These are phyloP conservation scores for Sympetrum striolatum DNA, from an alignment of 2,888 invertebrate genomes.

Conservation along the genomic window DNA sequence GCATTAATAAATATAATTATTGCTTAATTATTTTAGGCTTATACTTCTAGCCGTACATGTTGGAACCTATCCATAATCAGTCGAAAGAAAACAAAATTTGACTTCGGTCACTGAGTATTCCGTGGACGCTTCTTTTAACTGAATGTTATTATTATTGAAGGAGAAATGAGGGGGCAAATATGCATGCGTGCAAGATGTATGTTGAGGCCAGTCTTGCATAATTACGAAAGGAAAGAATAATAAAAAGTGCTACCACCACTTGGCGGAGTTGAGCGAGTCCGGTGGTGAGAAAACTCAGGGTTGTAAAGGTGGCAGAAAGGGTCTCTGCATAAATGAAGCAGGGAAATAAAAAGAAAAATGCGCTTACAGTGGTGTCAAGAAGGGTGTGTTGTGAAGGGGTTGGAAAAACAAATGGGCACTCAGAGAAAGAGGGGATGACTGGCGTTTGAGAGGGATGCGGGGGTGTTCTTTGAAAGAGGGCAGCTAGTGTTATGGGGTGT, in stretches of 20 bases:
- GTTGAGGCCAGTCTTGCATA: neutral
- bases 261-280: neutral
- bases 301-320: neutral
- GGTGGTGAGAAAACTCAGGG: neutral
- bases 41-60: too few species aligned
- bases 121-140: too few species aligned
- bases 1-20: too few species aligned
- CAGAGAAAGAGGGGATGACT: neutral
- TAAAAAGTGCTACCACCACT: neutral
- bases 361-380: neutral
- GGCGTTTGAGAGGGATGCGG: neutral
- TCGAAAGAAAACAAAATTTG: too few species aligned
- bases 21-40: too few species aligned
- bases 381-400: neutral
- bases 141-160: too few species aligned
- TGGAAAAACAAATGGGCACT: slow-evolving; percentile 3
- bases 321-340: neutral
- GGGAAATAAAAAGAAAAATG: neutral
- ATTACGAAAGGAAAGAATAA: neutral
- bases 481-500: neutral
- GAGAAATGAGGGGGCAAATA: too few species aligned
- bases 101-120: too few species aligned
- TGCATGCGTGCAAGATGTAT: too few species aligned
- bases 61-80: too few species aligned
- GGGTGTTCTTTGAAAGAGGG: neutral